Conservation (phyloP, 1,140 invertebrate genomes). For the Pseudomyrmex dendroicus region DNA sequence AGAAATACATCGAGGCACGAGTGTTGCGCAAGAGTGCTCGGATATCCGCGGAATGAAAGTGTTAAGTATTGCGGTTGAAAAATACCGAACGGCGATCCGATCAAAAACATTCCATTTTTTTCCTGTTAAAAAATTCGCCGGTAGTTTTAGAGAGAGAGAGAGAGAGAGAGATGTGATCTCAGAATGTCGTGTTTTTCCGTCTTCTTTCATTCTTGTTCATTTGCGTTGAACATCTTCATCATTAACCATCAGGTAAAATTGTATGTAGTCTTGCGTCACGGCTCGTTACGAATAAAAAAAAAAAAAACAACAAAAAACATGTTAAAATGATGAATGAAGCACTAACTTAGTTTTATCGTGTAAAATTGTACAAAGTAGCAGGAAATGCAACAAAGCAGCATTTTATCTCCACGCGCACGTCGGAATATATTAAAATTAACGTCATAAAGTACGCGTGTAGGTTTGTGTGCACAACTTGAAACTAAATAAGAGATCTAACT, state of each 20-base stretch:
- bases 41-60: not conserved
- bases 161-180: too few species aligned
- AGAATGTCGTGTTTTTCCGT: too few species aligned
- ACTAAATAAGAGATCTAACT: not conserved
- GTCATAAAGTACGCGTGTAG: slow-evolving; percentile 3
- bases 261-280: too few species aligned
- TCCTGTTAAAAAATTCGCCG: too few species aligned
- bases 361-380: not conserved
- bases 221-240: too few species aligned
- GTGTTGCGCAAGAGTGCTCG: not conserved
- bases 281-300: too few species aligned
- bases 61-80: not conserved
- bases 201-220: too few species aligned
- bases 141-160: not conserved
- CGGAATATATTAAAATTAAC: slow-evolving; percentile 13
- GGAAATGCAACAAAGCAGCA: slow-evolving; percentile 1
- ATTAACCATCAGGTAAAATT: too few species aligned
- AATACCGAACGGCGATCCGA: not conserved
- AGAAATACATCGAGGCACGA: not conserved
- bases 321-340: too few species aligned
- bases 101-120: too few species aligned
- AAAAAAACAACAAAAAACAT: too few species aligned
- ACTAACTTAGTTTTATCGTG: not conserved
- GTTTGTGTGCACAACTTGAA: not conserved
- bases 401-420: slow-evolving; percentile 9